Base-by-base conservation (phyloP, 2,113 vertebrate species). In the Gopherus flavomarginatus region DNA sequence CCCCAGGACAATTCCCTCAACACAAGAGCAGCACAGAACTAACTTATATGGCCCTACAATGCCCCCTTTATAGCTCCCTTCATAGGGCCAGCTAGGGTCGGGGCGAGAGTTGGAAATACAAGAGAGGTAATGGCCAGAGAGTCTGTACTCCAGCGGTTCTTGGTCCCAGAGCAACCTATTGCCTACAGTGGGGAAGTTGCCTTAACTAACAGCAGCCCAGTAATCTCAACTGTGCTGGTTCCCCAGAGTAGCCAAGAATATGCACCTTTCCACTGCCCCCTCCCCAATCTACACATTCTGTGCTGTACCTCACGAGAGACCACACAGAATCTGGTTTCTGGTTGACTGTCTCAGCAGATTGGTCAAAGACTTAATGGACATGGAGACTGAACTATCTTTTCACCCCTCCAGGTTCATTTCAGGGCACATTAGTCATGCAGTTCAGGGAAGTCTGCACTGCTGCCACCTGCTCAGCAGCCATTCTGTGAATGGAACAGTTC, bases 211-310 rank as follows among this genome's bases (percentile, higher is more conserved):
- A 2, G 5, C 13, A 94, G 17, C 31, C 65, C 80, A 79, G 59
- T 21, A 92, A 29, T 10, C 19, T 50, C 9, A 91, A 10, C 35
- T 4, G 0, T 0, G 12, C 29, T 0, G 0, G 6, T 49, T 42
- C 16, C 0, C 0, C 0, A 0, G 49, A 56, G 81, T 0, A 2
- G 42, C 14, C 49, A 62, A 47, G n/a, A 54, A 69, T 38, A 19
- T 69, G 17, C 65, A 69, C 31, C 65, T 69, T 69, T 17, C 35
- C 35, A 9, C 17, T 80, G 35, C 2, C 0, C 0, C 0, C n/a
- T 16, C 44, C 93, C 72, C 6, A 31, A 26, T 31, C 42, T 8
- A 0, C 1, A 1, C 27, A 35, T 83, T 47, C 82, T 5, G 3
- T 2, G 5, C 42, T 1, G 0, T 10, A 8, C 17, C 5, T 85